These are phyloP conservation scores for Ips typographus DNA, from an alignment of 1,140 invertebrate genomes.

Conservation along the genomic window DNA sequence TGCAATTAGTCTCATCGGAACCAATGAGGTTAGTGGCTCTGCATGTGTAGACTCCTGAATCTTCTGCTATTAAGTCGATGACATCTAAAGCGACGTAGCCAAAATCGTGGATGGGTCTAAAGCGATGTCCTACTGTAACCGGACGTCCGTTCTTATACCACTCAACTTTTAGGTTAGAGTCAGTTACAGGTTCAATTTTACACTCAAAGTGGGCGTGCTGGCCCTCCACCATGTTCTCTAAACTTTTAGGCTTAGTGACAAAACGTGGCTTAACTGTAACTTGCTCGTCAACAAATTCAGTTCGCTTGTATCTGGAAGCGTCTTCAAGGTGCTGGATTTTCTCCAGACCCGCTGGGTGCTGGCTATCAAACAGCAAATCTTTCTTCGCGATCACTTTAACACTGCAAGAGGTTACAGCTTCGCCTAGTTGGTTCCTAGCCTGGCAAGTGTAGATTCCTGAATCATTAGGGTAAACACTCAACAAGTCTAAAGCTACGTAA, in stretches of 20 bases:
- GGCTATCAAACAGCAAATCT: conserved; percentile 79
- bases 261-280: conserved; percentile 81
- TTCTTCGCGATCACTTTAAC: conserved; percentile 86
- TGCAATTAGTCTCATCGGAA: conserved; percentile 79
- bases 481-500: conserved; percentile 92
- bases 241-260: conserved; percentile 81
- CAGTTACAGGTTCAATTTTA: conserved; percentile 94
- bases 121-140: conserved; percentile 85
- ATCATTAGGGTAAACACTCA: conserved; percentile 95
- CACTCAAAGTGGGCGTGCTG: conserved; percentile 97
- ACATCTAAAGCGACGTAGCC: conserved; percentile 93
- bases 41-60: conserved; percentile 92
- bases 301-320: conserved; percentile 78
- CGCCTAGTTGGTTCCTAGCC: conserved; percentile 87
- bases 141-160: conserved; percentile 92
- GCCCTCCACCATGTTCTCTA: conserved; percentile 84
- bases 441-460: conserved; percentile 94
- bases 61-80: conserved; percentile 88
- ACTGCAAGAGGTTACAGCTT: conserved; percentile 91
- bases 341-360: conserved; percentile 84
- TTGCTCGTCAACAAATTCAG: conserved; percentile 79
- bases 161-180: conserved; percentile 90
- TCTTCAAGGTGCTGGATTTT: conserved; percentile 92
- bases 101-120: conserved; percentile 93
- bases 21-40: conserved; percentile 87